A percentile compares a stretch with the other conserved stretches of the same genome.
These are phyloP conservation scores for Drosophila mayri DNA, from an alignment of 1,140 invertebrate genomes.

Conservation along the genomic window DNA sequence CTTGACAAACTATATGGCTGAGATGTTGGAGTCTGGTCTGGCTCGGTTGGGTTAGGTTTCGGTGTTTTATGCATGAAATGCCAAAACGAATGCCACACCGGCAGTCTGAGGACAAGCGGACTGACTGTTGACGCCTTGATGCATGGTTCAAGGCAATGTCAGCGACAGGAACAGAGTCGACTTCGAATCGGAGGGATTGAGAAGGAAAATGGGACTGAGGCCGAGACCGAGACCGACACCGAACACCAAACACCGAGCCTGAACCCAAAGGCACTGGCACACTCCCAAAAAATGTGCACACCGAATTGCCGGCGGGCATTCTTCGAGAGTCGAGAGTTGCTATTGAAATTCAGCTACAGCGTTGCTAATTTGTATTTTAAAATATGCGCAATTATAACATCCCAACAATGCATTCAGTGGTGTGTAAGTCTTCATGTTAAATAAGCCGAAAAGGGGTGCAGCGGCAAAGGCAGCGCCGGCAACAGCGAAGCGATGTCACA, in stretches of 20 bases:
- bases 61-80: constrained; percentile 76
- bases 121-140: constrained; percentile 72
- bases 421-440: constrained; percentile 76
- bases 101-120: constrained; percentile 33
- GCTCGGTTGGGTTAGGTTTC: constrained; percentile 26
- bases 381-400: constrained; percentile 81
- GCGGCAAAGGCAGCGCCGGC: constrained; percentile 23
- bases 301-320: constrained; percentile 46
- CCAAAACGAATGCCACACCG: constrained; percentile 70
- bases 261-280: constrained; percentile 62
- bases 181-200: constrained; percentile 7
- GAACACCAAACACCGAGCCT: constrained; percentile 1
- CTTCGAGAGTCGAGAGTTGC: constrained; percentile 39
- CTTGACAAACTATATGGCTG: constrained; percentile 70
- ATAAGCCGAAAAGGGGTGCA: constrained; percentile 73
- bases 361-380: constrained; percentile 84
- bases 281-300: constrained; percentile 51
- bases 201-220: constrained; percentile 5
- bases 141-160: constrained; percentile 73
- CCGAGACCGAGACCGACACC: constrained; percentile 2
- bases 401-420: constrained; percentile 71
- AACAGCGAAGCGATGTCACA: constrained; percentile 60
- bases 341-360: constrained; percentile 80
- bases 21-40: constrained; percentile 37
- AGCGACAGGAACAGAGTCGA: constrained; percentile 34